These are phyloP conservation scores for Euura lappo DNA, from an alignment of 1,140 invertebrate species.

Conservation along the genomic window DNA sequence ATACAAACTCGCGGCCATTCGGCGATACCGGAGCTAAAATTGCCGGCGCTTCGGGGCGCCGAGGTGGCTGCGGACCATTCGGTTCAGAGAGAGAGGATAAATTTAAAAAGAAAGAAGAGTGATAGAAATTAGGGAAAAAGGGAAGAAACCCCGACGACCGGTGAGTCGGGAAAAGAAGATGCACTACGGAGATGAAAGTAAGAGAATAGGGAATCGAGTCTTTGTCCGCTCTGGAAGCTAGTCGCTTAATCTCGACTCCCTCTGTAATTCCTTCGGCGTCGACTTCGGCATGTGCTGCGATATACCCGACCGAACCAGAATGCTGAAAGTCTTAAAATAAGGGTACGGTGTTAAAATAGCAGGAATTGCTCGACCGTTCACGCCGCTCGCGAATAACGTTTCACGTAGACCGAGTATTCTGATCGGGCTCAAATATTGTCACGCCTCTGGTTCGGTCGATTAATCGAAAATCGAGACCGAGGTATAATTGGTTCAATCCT, in stretches of 20 bases:
- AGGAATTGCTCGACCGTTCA: no score
- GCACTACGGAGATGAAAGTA: background rate
- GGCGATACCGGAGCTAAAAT: background rate
- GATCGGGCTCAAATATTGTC: no score
- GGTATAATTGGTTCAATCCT: no score
- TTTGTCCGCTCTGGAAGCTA: slow-evolving; percentile 31
- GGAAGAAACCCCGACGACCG: background rate
- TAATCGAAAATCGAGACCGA: no score
- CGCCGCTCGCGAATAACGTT: no score
- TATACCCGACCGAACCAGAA: background rate
- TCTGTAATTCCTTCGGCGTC: background rate
- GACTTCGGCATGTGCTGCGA: background rate
- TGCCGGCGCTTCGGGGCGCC: background rate
- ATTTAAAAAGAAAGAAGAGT: background rate
- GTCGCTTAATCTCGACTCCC: slow-evolving; percentile 22
- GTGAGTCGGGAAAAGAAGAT: background rate
- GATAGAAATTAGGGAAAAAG: background rate
- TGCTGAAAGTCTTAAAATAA: no score
- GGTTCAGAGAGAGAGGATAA: background rate
- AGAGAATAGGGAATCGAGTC: slow-evolving; percentile 15
- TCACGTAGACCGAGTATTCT: no score
- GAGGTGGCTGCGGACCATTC: background rate
- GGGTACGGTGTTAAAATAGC: background rate
- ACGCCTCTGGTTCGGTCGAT: no score
- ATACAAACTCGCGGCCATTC: background rate